These are phyloP conservation scores for Alligator mississippiensis DNA, from an alignment of 2,113 vertebrate genomes.

Conservation along the genomic window DNA sequence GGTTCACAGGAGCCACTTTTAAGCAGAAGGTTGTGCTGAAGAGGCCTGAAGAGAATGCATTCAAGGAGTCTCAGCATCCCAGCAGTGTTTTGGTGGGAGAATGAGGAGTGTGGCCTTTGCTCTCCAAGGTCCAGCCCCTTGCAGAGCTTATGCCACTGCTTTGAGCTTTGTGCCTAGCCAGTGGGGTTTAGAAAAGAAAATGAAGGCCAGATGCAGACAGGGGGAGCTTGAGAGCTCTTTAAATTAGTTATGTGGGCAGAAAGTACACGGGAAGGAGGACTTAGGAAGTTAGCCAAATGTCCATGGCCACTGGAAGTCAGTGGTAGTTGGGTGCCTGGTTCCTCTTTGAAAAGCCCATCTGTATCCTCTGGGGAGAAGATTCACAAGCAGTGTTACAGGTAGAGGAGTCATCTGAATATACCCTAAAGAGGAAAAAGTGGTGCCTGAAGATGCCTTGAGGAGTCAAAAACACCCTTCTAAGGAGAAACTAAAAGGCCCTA, in stretches of 20 bases:
- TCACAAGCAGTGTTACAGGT: background rate
- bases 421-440: background rate
- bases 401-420: background rate
- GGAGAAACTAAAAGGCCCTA: background rate
- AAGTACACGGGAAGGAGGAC: background rate
- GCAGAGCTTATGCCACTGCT: background rate
- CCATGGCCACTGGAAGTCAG: background rate
- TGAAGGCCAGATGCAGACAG: background rate
- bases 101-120: background rate
- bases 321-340: background rate
- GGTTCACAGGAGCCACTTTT: background rate
- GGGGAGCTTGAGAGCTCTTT: background rate
- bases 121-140: background rate
- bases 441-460: background rate
- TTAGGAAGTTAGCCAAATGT: background rate
- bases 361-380: background rate
- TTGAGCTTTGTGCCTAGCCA: background rate
- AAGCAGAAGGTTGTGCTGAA: background rate
- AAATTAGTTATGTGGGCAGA: background rate
- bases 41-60: background rate
- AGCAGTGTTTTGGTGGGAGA: background rate
- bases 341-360: background rate
- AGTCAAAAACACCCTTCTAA: background rate
- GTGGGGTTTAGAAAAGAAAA: background rate
- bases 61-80: background rate